A percentile compares a stretch with the other conserved stretches of the same genome.
Evolutionary conservation across 2,113 vertebrate species (phyloP).

Genomic region (Chloropsis cyanopogon): DNA sequence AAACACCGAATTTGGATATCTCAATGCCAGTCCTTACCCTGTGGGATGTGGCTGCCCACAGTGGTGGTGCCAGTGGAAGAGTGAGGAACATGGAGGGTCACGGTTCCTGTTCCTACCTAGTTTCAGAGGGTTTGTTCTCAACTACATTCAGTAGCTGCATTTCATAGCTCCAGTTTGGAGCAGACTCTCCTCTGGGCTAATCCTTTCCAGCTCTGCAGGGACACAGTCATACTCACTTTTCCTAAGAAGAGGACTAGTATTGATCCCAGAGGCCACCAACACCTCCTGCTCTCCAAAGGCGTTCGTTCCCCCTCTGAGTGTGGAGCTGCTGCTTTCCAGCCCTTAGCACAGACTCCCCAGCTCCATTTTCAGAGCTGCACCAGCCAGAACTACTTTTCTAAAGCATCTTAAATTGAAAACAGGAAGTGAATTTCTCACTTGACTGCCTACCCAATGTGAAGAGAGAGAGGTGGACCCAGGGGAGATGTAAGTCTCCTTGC

Average conservation of each 20-base stretch:
- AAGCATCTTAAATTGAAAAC: neutral
- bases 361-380: neutral
- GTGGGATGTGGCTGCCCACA: too few species aligned
- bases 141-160: neutral
- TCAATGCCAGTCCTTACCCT: neutral
- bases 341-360: neutral
- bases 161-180: neutral
- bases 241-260: neutral
- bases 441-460: neutral
- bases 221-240: neutral
- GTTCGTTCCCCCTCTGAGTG: neutral
- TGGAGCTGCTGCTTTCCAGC: neutral
- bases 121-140: neutral
- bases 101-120: neutral
- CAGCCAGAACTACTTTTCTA: neutral
- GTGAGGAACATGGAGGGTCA: neutral
- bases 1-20: accelerated
- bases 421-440: constrained; percentile 16
- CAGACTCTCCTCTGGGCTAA: neutral
- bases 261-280: neutral
- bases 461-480: neutral
- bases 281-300: neutral
- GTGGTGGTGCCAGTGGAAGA: neutral
- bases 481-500: neutral
- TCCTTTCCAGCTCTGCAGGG: neutral